These are phyloP conservation scores for Cephus spinipes DNA, from an alignment of 2,888 invertebrate species.

Conservation along the genomic window DNA sequence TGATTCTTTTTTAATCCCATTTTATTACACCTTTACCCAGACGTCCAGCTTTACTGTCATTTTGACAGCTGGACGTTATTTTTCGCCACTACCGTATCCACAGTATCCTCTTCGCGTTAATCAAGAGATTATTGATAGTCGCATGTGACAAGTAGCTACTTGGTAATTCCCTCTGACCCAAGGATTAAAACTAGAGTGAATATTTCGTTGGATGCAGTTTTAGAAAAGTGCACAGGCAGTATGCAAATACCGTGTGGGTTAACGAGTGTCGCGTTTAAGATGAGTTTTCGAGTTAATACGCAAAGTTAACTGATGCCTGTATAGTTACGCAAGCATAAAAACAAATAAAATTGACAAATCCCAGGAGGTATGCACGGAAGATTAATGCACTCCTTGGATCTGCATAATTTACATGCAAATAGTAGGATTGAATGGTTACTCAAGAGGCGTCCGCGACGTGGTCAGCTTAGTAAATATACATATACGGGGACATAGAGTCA, in stretches of 20 bases:
- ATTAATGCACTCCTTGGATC: slow-evolving; percentile 49
- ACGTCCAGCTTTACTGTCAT: neutral
- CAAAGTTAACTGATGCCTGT: neutral
- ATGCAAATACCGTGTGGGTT: neutral
- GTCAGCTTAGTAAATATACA: neutral
- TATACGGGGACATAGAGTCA: too few species aligned
- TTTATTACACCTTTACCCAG: neutral
- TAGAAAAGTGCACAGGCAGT: neutral
- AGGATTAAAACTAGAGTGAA: neutral
- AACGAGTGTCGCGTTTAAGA: slow-evolving; percentile 8
- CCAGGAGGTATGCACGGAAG: slow-evolving; percentile 35
- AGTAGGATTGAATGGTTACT: slow-evolving; percentile 39
- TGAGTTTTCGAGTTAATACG: slow-evolving; percentile 3
- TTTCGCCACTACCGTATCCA: neutral
- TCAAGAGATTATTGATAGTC: neutral
- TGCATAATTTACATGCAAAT: slow-evolving; percentile 50
- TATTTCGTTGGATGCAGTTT: neutral
- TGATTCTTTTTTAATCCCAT: neutral
- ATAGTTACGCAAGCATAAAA: slow-evolving; percentile 39
- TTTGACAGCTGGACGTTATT: neutral
- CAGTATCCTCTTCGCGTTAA: neutral
- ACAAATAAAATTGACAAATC: slow-evolving; percentile 44
- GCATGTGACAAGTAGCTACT: neutral
- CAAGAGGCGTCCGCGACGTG: slow-evolving; percentile 15
- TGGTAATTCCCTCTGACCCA: neutral